Evolutionary conservation across 2,113 vertebrate species (phyloP), one percentile per base, ranked within the genome.

Genomic region (Malurus alboscapulatus): DNA sequence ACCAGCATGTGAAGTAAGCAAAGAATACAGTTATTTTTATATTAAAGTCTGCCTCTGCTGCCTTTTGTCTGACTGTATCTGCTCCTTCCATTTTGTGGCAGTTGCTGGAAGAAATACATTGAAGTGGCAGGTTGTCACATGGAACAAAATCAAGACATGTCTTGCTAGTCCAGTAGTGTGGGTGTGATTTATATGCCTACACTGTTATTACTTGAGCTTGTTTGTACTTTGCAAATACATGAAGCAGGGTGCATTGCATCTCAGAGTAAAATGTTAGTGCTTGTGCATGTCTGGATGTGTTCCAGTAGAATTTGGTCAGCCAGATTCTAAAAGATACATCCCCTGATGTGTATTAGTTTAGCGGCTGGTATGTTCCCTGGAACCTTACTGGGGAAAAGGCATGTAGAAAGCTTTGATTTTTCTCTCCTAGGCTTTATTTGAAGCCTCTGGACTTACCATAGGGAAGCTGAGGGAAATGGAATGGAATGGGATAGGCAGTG

Each of bases 111-210:
- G 76, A 86, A 90, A 48, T 81, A 40, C 40, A 71, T 32, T 69
- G 86, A 87, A 88, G 68, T 90, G 92, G 61, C 80, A 93, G 73
- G 57, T 63, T 96, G 92, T 95, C 92, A 86, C 76, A 86, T 15
- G 27, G 84, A 94, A 81, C 83, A 90, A 90, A 88, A 86, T 84
- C 86, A 74, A 90, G 83, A 50, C 80, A 61, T 78, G 36, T 88
- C 65, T 86, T 82, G 61, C 42, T 34, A 76, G 72, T 84, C 76
- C 73, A 9, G 6, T 67, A 81, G 53, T 53, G 65, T 88, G 88
- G 61, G 65, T 81, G 72, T 90, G 63, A 80, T 95, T 95, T 95
- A 40, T 94, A 30, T 69, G 82, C 63, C 71, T 34, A 58, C 75
- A 17, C 67, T 93, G 29, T 55, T 93, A 78, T 59, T 94, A 59